Percentiles rank a stretch among this genome's conserved stretches.
Conservation (phyloP, 2,797 vertebrate species). For the Bovichtus diacanthus region DNA sequence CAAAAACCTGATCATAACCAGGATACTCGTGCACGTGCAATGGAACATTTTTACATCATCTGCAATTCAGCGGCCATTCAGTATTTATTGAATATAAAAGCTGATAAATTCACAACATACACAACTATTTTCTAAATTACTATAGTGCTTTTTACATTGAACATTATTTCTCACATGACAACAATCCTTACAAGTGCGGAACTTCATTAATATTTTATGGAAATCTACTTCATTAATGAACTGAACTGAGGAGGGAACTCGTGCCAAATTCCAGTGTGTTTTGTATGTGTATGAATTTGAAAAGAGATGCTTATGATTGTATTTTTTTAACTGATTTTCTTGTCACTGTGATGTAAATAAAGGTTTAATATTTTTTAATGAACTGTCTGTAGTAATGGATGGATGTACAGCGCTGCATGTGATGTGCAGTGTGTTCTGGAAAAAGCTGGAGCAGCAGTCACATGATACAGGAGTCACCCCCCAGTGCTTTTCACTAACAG, state of each 20-base stretch:
- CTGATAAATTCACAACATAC: neutral
- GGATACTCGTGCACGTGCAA: no score
- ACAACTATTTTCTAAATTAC: no score
- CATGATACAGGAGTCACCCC: slow-evolving; percentile 36
- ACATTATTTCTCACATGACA: neutral
- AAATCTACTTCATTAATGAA: slow-evolving; percentile 9
- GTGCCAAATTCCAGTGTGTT: neutral
- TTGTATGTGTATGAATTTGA: neutral
- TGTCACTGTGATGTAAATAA: slow-evolving; percentile 26
- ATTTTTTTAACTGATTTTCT: neutral
- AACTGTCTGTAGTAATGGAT: neutral
- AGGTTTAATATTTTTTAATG: slow-evolving; percentile 13
- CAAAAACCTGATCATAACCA: no score
- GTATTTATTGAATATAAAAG: neutral
- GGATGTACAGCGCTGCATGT: neutral
- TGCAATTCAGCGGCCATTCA: neutral
- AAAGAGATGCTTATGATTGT: neutral
- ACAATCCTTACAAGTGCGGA: neutral
- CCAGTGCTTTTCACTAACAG: neutral
- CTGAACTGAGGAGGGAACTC: neutral
- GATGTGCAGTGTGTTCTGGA: slow-evolving; percentile 45
- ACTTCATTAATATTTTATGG: neutral
- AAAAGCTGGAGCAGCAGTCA: slow-evolving; percentile 48
- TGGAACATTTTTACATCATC: no score
- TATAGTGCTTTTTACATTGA: neutral